phyloP scores from a whole-genome alignment of 35 echinoderm and acorn worm genomes.

The Lytechinus pictus region DNA sequence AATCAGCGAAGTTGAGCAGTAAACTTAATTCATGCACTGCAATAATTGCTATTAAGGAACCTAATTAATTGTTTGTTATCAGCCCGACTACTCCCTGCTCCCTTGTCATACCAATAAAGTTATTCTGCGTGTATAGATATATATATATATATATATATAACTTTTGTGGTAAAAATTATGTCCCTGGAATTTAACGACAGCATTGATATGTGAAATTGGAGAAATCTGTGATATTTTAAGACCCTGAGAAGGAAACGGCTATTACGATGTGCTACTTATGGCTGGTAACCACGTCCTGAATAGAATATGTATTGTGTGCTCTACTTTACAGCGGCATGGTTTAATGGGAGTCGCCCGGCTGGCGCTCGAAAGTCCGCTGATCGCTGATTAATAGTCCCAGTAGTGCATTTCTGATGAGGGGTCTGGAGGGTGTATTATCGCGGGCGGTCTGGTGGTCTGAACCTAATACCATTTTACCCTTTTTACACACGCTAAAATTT shows the following conservation, averaged over 20 bases:
- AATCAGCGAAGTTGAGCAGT: not conserved
- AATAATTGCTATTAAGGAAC: no score
- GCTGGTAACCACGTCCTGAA: not conserved
- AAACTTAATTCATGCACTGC: not conserved
- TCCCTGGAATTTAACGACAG: no score
- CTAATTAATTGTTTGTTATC: no score
- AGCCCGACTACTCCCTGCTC: no score
- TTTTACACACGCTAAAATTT: no score
- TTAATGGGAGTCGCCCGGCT: not conserved
- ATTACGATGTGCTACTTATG: not conserved
- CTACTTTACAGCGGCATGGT: not conserved
- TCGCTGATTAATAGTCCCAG: constrained; percentile 54
- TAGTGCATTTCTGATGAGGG: constrained; percentile 46
- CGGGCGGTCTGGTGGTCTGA: constrained; percentile 14
- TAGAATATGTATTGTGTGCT: not conserved
- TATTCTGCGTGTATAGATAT: no score
- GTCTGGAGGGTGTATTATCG: constrained; percentile 21
- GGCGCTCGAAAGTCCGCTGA: constrained; percentile 37
- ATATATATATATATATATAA: no score
- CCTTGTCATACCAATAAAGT: no score
- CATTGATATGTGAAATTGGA: no score
- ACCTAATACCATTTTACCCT: constrained; percentile 18
- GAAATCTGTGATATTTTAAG: no score
- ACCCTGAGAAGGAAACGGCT: no score
- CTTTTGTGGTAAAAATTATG: no score